A percentile compares a stretch with the other conserved stretches of the same genome.
phyloP scores from a whole-genome alignment of 2,113 vertebrate genomes.

The Tyto alba region DNA sequence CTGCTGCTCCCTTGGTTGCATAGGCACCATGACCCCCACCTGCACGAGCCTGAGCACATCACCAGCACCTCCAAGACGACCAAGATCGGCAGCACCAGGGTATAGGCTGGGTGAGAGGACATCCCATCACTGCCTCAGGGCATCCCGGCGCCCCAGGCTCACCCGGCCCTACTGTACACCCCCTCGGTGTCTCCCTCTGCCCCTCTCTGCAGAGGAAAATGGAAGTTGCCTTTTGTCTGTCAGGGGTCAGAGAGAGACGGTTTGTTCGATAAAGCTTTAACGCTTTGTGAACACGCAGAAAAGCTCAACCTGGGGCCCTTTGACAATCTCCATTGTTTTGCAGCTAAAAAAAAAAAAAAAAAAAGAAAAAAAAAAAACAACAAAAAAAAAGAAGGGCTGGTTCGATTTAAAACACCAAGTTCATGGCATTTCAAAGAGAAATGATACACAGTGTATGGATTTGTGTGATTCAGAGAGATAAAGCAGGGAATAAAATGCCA shows the following conservation, averaged over 20 bases:
- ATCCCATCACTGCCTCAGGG: accelerated
- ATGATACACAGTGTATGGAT: slow-evolving; percentile 33
- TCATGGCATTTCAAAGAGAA: slow-evolving; percentile 77
- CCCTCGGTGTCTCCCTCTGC: neutral
- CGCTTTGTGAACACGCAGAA: slow-evolving; percentile 76
- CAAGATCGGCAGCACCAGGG: neutral
- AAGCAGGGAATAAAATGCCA: slow-evolving; percentile 44
- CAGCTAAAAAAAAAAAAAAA: neutral
- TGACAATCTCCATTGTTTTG: slow-evolving; percentile 72
- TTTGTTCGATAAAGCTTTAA: slow-evolving; percentile 77
- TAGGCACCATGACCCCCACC: neutral
- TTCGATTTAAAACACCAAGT: slow-evolving; percentile 73
- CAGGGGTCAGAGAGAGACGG: slow-evolving; percentile 72
- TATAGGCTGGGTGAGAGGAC: neutral
- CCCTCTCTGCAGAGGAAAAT: slow-evolving; percentile 32
- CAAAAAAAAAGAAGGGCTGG: neutral
- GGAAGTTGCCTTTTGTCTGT: slow-evolving; percentile 78
- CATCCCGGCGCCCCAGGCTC: accelerated
- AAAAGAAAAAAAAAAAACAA: no score
- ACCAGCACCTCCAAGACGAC: neutral
- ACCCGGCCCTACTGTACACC: neutral
- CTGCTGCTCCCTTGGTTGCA: neutral
- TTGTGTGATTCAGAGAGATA: slow-evolving; percentile 39
- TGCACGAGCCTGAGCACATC: neutral
- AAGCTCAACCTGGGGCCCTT: slow-evolving; percentile 63